Evolutionary conservation across 2,888 invertebrate species (phyloP), one percentile per base, ranked within the genome.

Genomic region (Tuta absoluta): DNA sequence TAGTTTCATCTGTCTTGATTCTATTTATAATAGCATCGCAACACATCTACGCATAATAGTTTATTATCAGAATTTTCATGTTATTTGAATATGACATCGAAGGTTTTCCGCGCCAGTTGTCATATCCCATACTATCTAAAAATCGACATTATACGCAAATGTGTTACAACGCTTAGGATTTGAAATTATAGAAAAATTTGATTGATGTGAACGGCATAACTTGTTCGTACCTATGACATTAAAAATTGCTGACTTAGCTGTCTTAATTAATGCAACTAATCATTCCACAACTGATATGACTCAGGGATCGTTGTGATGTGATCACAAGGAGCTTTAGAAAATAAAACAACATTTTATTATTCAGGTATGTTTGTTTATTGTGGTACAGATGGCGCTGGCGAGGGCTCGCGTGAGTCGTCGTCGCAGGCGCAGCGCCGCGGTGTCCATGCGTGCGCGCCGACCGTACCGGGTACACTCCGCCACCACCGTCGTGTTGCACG

Each of bases 401-500:
- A 91, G 77, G 8, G 85, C 86, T 60, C 72, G 74, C 67, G 77
- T 77, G 66, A 91, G 81, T 2, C 68, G 74, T 11, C 70, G 71
- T 33, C 81, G 76, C 67, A 92, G 77, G 62, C 86, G 84, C 69
- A 85, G 74, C 57, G 91, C 89, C 0, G 86, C 69, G 66, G 77
- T 79, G 77, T 92, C 92, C 67, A 85, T 62, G 64, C 84, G 85
- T 64, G 85, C 83, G 65, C 81, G 79, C 61, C 74, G 74, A 10
- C 80, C 76, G 75, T 92, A 92, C 71, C 73, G 73, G 63, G 78
- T 81, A 71, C 92, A 92, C 68, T 92, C 91, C 41, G 73, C 75
- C 69, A 91, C 81, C 76, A 92, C 76, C 48, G 88, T 90, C 69
- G 84, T 78, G 78, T 92, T 90, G 84, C 92, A 92, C 75, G 88